A percentile compares a stretch with the other conserved stretches of the same genome.
phyloP scores from a whole-genome alignment of 2,797 vertebrate species.

The Dipus sagitta region DNA sequence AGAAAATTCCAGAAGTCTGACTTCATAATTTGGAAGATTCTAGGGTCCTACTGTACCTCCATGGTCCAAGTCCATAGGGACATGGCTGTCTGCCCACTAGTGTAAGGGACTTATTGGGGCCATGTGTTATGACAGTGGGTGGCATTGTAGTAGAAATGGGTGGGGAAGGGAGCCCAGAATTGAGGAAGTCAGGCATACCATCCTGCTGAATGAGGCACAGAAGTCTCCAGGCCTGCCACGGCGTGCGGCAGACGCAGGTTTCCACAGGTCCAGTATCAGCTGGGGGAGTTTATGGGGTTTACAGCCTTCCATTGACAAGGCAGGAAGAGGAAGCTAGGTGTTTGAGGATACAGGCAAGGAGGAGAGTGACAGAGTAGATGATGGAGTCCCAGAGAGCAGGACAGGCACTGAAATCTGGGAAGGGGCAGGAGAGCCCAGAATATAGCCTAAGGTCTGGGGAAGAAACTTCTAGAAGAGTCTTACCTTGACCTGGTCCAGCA shows the following conservation, averaged over 20 bases:
- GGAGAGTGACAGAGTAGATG: too few species aligned
- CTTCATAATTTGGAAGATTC: neutral
- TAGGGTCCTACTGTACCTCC: too few species aligned
- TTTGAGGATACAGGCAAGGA: neutral
- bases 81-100: too few species aligned
- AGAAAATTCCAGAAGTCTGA: neutral
- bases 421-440: neutral
- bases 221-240: neutral
- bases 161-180: neutral
- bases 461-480: neutral
- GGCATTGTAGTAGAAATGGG: neutral
- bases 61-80: too few species aligned
- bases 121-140: too few species aligned
- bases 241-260: neutral
- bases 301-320: neutral
- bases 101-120: too few species aligned
- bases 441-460: neutral
- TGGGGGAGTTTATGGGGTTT: too few species aligned
- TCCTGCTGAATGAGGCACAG: neutral
- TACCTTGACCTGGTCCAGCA: conserved; percentile 92
- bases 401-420: neutral
- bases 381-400: neutral
- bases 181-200: neutral
- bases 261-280: neutral
- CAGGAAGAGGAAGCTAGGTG: neutral